Base-by-base conservation (phyloP, 1,140 invertebrate genomes). In the Psilanteris sp. region DNA sequence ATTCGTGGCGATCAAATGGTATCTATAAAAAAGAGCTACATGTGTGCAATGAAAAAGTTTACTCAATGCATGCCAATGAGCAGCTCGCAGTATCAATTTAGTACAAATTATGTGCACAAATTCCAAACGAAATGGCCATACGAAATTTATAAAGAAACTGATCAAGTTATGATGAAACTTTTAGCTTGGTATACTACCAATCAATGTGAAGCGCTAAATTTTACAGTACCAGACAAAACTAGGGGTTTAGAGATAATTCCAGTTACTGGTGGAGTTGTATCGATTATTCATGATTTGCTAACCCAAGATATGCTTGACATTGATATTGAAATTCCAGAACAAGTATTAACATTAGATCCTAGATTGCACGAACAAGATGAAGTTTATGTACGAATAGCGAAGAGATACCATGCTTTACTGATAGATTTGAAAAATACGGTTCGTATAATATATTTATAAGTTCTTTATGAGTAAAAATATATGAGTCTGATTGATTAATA, bases 301-400 rank as follows among this genome's bases (percentile, higher is more conserved):
- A 54, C 74, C 0, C 29, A 74, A 3, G 13, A 82, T 46, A 36
- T 86, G 22, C 50, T 91, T 0, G 82, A 85, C 16, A 89, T 92
- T 37, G 80, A 90, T 43, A 83, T 91, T 18, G 83, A 90, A 27
- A 88, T 93, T 46, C 92, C 92, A 0, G 90, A 92, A 13, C 89
- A 92, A 39, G 84, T 92, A 5, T 89, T 93, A 18, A 88, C 91
- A 43, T 80, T 93, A 16, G 91, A 93, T 83, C 90, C 90, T 0
- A 85, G 84, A 15, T 76, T 91, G 1, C 77, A 87, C 7, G 88
- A 90, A 20, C 88, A 87, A 36, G 89, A 91, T 64, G 89, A 90
- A 43, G 82, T 82, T 64, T 88, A 90, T 78, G 70, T 87, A 27
- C 81, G 87, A 74, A 89, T 90, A 72, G 83, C 89, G 0, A 79